Evolutionary conservation across 1,140 invertebrate species (phyloP).

Genomic region (Nasonia longicornis): DNA sequence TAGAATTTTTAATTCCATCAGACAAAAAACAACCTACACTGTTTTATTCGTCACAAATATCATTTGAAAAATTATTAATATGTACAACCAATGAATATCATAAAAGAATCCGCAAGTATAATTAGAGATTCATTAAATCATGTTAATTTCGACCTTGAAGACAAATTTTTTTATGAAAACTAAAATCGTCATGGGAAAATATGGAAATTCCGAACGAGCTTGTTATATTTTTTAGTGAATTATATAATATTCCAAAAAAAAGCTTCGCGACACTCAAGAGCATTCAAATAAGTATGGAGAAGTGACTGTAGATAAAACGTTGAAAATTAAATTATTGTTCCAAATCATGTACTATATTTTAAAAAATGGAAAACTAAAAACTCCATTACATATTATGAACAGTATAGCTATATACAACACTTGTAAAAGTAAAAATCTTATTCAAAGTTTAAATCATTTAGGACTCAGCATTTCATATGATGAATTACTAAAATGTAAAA

Average conservation of each 20-base stretch:
- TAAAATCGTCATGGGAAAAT: slow-evolving; percentile 10
- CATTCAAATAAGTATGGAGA: not conserved
- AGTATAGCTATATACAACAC: slow-evolving; percentile 30
- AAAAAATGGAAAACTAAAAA: slow-evolving; percentile 16
- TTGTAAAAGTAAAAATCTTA: slow-evolving; percentile 29
- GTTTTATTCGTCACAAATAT: not conserved
- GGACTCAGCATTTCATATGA: slow-evolving; percentile 42
- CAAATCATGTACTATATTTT: slow-evolving; percentile 39
- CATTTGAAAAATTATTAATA: not conserved
- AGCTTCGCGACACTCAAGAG: not conserved
- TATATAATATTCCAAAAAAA: slow-evolving; percentile 8
- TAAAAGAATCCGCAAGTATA: not conserved
- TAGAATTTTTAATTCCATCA: slow-evolving; percentile 10
- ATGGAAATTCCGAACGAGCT: slow-evolving; percentile 11
- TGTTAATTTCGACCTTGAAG: slow-evolving; percentile 8
- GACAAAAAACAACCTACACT: not conserved
- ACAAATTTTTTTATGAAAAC: slow-evolving; percentile 19
- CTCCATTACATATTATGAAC: slow-evolving; percentile 36
- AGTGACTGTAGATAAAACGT: not conserved
- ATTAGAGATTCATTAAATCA: slow-evolving; percentile 14
- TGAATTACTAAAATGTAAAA: slow-evolving; percentile 38
- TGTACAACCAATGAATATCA: slow-evolving; percentile 10
- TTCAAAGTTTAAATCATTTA: slow-evolving; percentile 36
- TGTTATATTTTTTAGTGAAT: slow-evolving; percentile 1
- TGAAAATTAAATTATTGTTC: slow-evolving; percentile 25